Conservation (phyloP, 2,113 vertebrate species). For the Penelope pileata region DNA sequence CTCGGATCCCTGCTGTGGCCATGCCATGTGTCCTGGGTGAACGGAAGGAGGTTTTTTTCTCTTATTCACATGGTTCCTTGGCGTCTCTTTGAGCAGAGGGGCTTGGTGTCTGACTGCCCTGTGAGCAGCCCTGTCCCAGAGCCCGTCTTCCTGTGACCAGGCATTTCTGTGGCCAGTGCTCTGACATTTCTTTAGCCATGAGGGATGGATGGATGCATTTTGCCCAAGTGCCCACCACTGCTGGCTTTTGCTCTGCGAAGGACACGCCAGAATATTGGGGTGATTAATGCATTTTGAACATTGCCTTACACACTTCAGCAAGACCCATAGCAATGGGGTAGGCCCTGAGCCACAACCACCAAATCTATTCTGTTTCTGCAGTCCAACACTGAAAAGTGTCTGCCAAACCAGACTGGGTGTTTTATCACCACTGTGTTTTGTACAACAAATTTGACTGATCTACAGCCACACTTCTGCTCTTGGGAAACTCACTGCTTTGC, state of each 20-base stretch:
- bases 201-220: neutral
- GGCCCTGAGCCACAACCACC: neutral
- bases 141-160: neutral
- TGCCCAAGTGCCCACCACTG: neutral
- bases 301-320: neutral
- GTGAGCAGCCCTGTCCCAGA: neutral
- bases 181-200: neutral
- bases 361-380: neutral
- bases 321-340: neutral
- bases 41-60: accelerated
- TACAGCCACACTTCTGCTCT: neutral
- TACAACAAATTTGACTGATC: neutral
- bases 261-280: neutral
- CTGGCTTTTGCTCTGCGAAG: neutral
- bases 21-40: neutral
- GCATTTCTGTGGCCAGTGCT: neutral
- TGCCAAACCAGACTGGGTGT: neutral
- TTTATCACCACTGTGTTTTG: neutral
- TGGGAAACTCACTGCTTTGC: neutral
- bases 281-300: neutral
- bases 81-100: neutral
- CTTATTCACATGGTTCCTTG: neutral
- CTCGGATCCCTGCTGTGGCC: neutral
- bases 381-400: neutral
- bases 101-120: neutral